phyloP scores from a whole-genome alignment of 2,888 invertebrate genomes.

The Anarsia innoxiella region DNA sequence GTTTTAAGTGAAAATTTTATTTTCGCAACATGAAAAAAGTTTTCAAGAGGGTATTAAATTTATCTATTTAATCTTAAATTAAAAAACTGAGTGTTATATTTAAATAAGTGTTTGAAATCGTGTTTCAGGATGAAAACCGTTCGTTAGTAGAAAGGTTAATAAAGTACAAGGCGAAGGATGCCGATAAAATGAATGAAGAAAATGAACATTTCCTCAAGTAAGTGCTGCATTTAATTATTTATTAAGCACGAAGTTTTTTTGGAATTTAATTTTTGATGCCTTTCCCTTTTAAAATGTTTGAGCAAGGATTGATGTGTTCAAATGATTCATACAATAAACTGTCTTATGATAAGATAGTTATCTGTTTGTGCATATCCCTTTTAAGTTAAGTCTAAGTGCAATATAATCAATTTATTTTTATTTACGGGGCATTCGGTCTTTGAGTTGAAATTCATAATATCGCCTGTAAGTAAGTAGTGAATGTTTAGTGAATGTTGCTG shows the following conservation, averaged over 20 bases:
- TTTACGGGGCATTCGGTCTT: slow-evolving; percentile 42
- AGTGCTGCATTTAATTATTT: slow-evolving; percentile 37
- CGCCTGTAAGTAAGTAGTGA: slow-evolving; percentile 38
- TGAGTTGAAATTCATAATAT: slow-evolving; percentile 24
- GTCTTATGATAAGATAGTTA: too few relatives aligned
- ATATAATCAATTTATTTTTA: slow-evolving; percentile 13
- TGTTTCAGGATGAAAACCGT: slow-evolving; percentile 87
- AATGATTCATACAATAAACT: too few relatives aligned
- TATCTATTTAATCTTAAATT: too few relatives aligned
- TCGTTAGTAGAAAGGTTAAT: slow-evolving; percentile 90
- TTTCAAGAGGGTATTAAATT: too few relatives aligned
- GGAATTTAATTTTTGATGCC: slow-evolving; percentile 24
- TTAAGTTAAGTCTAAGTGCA: too few relatives aligned
- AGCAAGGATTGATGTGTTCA: not conserved
- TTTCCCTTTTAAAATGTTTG: slow-evolving; percentile 24
- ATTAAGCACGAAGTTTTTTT: slow-evolving; percentile 16
- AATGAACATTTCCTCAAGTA: slow-evolving; percentile 95
- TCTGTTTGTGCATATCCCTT: too few relatives aligned
- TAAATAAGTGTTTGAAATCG: slow-evolving; percentile 1
- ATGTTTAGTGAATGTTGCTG: slow-evolving; percentile 46
- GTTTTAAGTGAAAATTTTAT: too few relatives aligned
- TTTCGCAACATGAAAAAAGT: too few relatives aligned
- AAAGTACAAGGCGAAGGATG: slow-evolving; percentile 94
- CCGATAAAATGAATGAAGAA: slow-evolving; percentile 96
- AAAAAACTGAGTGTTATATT: too few relatives aligned